Evolutionary conservation across 2,888 invertebrate genomes (phyloP).

Genomic region (Caenorhabditis virilis): DNA sequence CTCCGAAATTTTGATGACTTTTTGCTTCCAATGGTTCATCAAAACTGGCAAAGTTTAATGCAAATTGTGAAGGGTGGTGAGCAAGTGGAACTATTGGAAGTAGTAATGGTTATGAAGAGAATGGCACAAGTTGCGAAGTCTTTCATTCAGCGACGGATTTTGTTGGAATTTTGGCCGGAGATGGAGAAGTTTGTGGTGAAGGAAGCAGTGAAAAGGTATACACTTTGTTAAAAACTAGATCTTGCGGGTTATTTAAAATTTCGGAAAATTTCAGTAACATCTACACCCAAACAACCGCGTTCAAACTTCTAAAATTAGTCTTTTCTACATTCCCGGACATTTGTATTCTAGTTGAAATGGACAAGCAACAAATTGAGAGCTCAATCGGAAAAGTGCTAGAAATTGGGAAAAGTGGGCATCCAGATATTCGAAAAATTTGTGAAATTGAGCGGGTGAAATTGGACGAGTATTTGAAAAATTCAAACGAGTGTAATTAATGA

Average conservation of each 20-base stretch:
- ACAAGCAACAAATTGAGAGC: neutral
- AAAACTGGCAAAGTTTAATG: conserved; percentile 58
- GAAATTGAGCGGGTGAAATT: neutral
- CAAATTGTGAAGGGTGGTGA: conserved; percentile 32
- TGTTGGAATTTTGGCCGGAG: conserved; percentile 49
- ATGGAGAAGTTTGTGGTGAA: conserved; percentile 20
- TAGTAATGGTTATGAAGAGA: conserved; percentile 5
- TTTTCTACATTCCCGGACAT: conserved; percentile 6
- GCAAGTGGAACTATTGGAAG: neutral
- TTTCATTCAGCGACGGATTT: conserved; percentile 55
- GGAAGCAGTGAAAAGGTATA: conserved; percentile 2
- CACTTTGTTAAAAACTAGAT: no score
- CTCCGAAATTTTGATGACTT: conserved; percentile 52
- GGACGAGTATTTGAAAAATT: neutral
- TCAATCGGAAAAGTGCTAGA: neutral
- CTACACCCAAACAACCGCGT: conserved; percentile 6
- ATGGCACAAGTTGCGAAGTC: conserved; percentile 48
- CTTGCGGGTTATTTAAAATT: no score
- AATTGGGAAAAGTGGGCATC: neutral
- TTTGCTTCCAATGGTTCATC: conserved; percentile 62
- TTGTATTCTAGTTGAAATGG: neutral
- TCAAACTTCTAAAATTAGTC: conserved; percentile 2
- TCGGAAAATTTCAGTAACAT: no score
- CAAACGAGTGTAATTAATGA: no score
- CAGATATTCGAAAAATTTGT: neutral